phyloP scores from a whole-genome alignment of 2,888 invertebrate species.

The Netelia melanura region DNA sequence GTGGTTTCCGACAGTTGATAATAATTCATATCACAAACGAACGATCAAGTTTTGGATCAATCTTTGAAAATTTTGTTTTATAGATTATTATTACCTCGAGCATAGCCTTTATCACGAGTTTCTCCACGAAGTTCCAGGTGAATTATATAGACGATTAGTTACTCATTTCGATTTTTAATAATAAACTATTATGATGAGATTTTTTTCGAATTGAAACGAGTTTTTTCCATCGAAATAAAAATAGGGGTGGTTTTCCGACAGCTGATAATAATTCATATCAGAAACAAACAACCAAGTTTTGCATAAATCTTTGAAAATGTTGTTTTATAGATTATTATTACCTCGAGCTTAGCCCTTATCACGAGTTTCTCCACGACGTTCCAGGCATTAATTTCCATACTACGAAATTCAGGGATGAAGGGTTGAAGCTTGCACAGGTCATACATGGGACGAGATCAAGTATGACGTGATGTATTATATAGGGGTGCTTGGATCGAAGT shows the following conservation, averaged over 20 bases:
- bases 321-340: not conserved
- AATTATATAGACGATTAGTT: not conserved
- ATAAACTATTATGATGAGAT: too few relatives aligned
- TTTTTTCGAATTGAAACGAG: too few relatives aligned
- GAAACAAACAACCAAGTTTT: too few relatives aligned
- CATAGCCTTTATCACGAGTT: not conserved
- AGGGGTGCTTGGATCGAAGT: conserved; percentile 1
- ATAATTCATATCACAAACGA: too few relatives aligned
- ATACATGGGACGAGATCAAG: not conserved
- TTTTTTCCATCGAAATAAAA: too few relatives aligned
- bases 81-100: not conserved
- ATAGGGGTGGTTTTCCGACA: too few relatives aligned
- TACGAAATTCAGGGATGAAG: not conserved
- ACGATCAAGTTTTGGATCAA: too few relatives aligned
- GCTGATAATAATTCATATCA: too few relatives aligned
- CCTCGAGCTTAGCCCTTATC: not conserved
- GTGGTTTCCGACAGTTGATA: too few relatives aligned
- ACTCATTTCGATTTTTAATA: too few relatives aligned
- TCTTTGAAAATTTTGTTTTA: too few relatives aligned
- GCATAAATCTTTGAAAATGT: too few relatives aligned
- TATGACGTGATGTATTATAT: not conserved
- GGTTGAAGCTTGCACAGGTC: not conserved
- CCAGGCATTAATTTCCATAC: not conserved
- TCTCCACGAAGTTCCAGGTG: not conserved
- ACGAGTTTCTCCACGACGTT: not conserved